Percentiles rank a stretch among this genome's conserved stretches.
Conservation (phyloP, 2,888 invertebrate species). For the Graphium colonna region DNA sequence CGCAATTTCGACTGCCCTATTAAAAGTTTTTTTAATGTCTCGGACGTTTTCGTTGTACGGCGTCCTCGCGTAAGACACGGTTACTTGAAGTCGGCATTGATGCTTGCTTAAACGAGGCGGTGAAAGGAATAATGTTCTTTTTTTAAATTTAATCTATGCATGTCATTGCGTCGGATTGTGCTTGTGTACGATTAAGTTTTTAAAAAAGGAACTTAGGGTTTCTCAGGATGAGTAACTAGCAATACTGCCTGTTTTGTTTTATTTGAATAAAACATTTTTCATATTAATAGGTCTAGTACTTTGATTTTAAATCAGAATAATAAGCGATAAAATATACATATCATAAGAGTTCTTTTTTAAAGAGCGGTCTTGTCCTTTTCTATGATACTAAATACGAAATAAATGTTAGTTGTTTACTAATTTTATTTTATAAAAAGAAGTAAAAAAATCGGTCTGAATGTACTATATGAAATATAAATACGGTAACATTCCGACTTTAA, state of each 20-base stretch:
- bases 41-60: not conserved
- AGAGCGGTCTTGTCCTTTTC: no score
- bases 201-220: not conserved
- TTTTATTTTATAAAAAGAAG: not conserved
- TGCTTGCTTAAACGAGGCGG: not conserved
- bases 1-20: not conserved
- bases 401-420: not conserved
- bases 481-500: not conserved
- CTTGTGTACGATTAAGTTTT: not conserved
- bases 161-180: not conserved
- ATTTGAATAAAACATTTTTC: no score
- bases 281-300: no score
- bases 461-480: not conserved
- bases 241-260: no score
- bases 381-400: no score
- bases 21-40: not conserved
- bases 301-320: no score
- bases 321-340: no score
- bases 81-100: conserved; percentile 3
- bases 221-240: no score
- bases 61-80: conserved; percentile 2
- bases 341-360: no score
- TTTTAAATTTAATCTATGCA: not conserved
- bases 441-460: no score
- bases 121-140: not conserved